Base-by-base conservation (phyloP, 2,888 invertebrate species). In the Archips crataeganus region DNA sequence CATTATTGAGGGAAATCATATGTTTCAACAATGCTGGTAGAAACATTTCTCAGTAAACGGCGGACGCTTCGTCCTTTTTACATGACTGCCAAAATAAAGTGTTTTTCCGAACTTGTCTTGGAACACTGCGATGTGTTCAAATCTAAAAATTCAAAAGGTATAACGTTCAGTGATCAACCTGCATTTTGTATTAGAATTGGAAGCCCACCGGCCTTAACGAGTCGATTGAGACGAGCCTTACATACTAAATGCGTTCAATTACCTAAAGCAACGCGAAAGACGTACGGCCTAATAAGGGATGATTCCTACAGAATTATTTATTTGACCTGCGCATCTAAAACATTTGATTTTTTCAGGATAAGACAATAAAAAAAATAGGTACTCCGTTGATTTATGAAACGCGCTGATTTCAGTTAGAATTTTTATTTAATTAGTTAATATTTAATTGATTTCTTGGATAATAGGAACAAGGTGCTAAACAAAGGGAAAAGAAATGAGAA, bases 231-330 rank as follows among this genome's bases (percentile, higher is more conserved):
- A 60, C 73, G 59, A 51, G 49, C 15, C 32, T 39, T 73, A 69
- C 68, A 73, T 73, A 69, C 68, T 63, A 63, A 69, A 73, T 62
- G 32, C 9, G 63, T 42, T 51, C 63, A 59, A 39, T 73, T 73
- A 45, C 60, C 42, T 34, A 61, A 36, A 66, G 59, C 47, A 49
- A 49, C 57, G 57, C 57, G 47, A 64, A 72, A 63, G 63, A 69
- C 57, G 62, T 63, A 63, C 59, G 57, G 39, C 62, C 59, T 68
- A 63, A 57, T 73, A 68, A 47, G 45, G 49, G 39, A 34, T 61
- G 60, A 72, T 63, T 68, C 59, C 10, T 8, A 39, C 23, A 11
- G 32, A 63, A 68, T 68, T 67, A 54, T 61, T 34, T 54, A 66
- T 67, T 61, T 39, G 62, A 62, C 15, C 42, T 60, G 23, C 11